Percentiles rank a stretch among this genome's conserved stretches.
Conservation (phyloP, 2,888 invertebrate genomes). For the Lathronympha strigana region DNA sequence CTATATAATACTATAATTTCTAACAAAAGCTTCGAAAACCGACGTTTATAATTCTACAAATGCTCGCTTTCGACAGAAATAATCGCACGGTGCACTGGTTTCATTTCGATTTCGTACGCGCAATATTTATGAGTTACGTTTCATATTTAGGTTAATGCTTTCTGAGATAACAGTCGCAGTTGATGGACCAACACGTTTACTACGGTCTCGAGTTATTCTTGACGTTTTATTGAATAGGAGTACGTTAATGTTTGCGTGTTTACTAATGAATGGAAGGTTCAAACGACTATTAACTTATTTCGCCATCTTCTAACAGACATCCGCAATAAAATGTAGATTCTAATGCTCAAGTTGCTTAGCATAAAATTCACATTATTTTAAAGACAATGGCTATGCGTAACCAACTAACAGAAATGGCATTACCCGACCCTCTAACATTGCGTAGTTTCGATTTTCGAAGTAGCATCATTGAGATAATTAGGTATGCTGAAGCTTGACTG, state of each 20-base stretch:
- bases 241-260: neutral
- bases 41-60: constrained; percentile 58
- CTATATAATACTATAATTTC: constrained; percentile 47
- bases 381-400: neutral
- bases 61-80: constrained; percentile 74
- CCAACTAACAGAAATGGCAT: neutral
- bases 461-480: constrained; percentile 1
- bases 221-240: constrained; percentile 25
- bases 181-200: constrained; percentile 49
- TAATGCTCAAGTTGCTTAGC: neutral
- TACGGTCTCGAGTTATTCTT: constrained; percentile 22
- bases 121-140: constrained; percentile 70
- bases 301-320: neutral
- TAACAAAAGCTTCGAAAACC: constrained; percentile 52
- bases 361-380: neutral
- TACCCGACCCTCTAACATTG: neutral
- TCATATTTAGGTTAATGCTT: constrained; percentile 75
- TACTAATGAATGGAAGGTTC: constrained; percentile 4
- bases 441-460: constrained; percentile 1
- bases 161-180: constrained; percentile 58
- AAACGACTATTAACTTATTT: neutral
- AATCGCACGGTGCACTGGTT: constrained; percentile 67
- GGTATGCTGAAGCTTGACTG: neutral
- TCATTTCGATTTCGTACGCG: constrained; percentile 64
- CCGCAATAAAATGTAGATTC: neutral